Conservation (phyloP, 2,888 invertebrate species). For the Sinotaia quadrata region DNA sequence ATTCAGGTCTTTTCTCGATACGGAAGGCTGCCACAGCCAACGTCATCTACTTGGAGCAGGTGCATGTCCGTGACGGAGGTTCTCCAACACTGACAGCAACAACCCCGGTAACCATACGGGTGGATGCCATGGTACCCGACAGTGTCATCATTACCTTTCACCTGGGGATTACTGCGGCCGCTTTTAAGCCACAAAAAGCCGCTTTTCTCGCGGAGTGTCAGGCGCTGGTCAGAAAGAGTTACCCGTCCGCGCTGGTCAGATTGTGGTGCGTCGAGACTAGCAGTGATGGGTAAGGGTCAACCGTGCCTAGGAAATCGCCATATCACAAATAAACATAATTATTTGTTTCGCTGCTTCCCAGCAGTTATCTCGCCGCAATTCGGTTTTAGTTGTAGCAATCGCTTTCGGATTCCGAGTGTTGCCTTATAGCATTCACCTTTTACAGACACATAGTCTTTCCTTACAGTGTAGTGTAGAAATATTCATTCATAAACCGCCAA, state of each 20-base stretch:
- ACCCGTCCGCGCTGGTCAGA: conserved; percentile 45
- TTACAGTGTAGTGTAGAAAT: no score
- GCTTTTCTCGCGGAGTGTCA: conserved; percentile 40
- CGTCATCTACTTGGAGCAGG: conserved; percentile 45
- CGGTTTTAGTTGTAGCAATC: no score
- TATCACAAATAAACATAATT: no score
- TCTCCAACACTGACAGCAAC: conserved; percentile 40
- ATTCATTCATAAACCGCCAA: no score
- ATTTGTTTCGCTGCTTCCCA: no score
- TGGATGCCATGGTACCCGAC: conserved; percentile 56
- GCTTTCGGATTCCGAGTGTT: no score
- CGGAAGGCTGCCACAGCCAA: conserved; percentile 36
- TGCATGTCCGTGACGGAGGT: conserved; percentile 51
- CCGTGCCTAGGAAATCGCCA: conserved; percentile 17
- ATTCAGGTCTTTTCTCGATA: conserved; percentile 47
- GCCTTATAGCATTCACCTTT: no score
- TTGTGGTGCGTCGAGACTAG: conserved; percentile 54
- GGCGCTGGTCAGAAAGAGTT: conserved; percentile 39
- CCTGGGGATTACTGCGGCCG: not conserved
- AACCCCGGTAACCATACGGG: conserved; percentile 49
- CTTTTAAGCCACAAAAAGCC: not conserved
- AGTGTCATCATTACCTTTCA: conserved; percentile 34
- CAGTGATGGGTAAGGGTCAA: conserved; percentile 19
- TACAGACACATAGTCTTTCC: no score
- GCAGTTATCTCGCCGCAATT: no score